Evolutionary conservation across 2,888 invertebrate species (phyloP).

Genomic region (Encarsia formosa): DNA sequence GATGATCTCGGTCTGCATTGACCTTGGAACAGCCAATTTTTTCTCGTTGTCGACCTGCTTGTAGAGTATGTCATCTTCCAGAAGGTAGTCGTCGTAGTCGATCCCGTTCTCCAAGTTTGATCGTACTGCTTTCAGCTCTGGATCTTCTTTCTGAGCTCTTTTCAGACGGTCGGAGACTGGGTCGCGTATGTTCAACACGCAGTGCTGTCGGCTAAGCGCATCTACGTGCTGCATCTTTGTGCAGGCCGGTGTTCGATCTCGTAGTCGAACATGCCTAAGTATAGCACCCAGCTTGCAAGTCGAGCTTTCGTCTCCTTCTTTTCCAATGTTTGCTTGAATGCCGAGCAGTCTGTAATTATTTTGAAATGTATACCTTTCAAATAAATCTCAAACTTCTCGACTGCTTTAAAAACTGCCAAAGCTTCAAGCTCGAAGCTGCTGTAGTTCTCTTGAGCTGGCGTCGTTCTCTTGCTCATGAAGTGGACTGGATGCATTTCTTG

Average conservation of each 20-base stretch:
- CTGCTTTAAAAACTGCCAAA: slow-evolving; percentile 23
- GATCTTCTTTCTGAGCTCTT: too few species aligned
- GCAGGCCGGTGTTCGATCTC: slow-evolving; percentile 28
- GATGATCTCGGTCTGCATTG: too few species aligned
- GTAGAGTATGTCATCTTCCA: too few species aligned
- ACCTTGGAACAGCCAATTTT: too few species aligned
- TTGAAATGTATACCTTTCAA: slow-evolving; percentile 25
- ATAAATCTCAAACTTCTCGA: slow-evolving; percentile 21
- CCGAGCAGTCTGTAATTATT: slow-evolving; percentile 24
- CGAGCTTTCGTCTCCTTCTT: slow-evolving; percentile 21
- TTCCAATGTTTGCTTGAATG: slow-evolving; percentile 13
- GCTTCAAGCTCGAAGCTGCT: slow-evolving; percentile 12
- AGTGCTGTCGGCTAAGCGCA: too few species aligned
- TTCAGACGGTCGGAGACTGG: too few species aligned
- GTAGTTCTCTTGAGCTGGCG: not conserved
- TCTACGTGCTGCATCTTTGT: slow-evolving; percentile 26
- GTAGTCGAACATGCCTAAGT: slow-evolving; percentile 26
- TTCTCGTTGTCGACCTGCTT: too few species aligned
- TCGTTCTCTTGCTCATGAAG: not conserved
- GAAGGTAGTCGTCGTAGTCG: too few species aligned
- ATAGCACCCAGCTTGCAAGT: slow-evolving; percentile 23
- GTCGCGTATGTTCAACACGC: too few species aligned
- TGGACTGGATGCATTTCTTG: not conserved
- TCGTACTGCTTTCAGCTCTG: too few species aligned
- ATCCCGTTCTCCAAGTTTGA: too few species aligned